Evolutionary conservation across 2,888 invertebrate species (phyloP).

Genomic region (Ormia ochracea): DNA sequence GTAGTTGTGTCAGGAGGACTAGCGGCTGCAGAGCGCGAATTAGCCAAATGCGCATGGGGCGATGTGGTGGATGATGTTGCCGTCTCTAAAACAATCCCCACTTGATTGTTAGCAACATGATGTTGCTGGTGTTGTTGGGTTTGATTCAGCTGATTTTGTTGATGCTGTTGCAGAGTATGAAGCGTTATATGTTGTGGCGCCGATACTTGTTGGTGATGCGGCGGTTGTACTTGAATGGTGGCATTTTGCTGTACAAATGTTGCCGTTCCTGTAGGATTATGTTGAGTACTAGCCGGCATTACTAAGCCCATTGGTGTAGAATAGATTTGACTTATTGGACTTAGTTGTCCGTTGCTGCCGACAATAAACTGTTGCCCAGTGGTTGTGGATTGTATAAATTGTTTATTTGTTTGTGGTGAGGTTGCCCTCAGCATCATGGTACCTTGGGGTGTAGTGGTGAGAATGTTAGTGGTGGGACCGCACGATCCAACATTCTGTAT

Average conservation of each 20-base stretch:
- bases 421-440: slow-evolving; percentile 86
- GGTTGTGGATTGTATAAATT: slow-evolving; percentile 83
- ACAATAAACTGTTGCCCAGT: slow-evolving; percentile 83
- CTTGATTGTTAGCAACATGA: slow-evolving; percentile 64
- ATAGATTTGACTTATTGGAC: slow-evolving; percentile 81
- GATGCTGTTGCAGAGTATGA: slow-evolving; percentile 53
- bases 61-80: slow-evolving; percentile 62
- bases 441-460: slow-evolving; percentile 82
- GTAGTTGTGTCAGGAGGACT: slow-evolving; percentile 92
- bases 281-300: slow-evolving; percentile 74
- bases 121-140: slow-evolving; percentile 42
- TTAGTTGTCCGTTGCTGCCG: slow-evolving; percentile 86
- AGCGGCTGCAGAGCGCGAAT: slow-evolving; percentile 76
- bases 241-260: slow-evolving; percentile 91
- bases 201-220: slow-evolving; percentile 73
- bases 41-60: slow-evolving; percentile 34
- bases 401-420: slow-evolving; percentile 84
- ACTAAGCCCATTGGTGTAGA: slow-evolving; percentile 76
- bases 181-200: slow-evolving; percentile 64
- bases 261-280: slow-evolving; percentile 78
- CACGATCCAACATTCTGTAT: slow-evolving; percentile 85
- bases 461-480: slow-evolving; percentile 78
- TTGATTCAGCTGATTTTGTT: slow-evolving; percentile 56
- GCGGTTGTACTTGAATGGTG: slow-evolving; percentile 82
- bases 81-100: slow-evolving; percentile 68